Conservation (phyloP, 2,888 invertebrate genomes). For the Drosophila paramelanica region DNA sequence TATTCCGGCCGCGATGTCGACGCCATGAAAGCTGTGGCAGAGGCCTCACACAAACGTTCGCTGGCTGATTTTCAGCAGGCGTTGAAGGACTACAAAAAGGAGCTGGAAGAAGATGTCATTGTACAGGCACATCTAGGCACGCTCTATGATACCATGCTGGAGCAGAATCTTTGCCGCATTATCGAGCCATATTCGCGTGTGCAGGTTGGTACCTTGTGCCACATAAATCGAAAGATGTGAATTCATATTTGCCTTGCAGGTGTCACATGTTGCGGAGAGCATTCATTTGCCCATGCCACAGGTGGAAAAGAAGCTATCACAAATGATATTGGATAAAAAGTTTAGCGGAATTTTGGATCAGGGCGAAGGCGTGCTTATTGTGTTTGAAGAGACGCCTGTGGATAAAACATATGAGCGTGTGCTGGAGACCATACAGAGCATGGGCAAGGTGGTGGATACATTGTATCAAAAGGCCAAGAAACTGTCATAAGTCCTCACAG, state of each 20-base stretch:
- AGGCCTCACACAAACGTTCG: constrained; percentile 98
- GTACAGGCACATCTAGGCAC: constrained; percentile 98
- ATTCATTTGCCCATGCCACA: constrained; percentile 95
- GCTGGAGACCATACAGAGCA: constrained; percentile 98
- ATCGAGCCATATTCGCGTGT: constrained; percentile 99
- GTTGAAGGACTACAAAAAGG: constrained; percentile 93
- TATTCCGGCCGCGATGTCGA: constrained; percentile 98
- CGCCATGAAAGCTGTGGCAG: constrained; percentile 98
- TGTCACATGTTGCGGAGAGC: constrained; percentile 94
- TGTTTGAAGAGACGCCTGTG: constrained; percentile 97
- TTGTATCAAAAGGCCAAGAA: constrained; percentile 99
- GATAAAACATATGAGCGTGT: constrained; percentile 99
- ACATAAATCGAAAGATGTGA: fast-evolving
- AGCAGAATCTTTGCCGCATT: constrained; percentile 99
- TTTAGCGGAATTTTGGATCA: constrained; percentile 99
- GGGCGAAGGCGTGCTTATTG: constrained; percentile 98
- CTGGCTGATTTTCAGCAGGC: constrained; percentile 98
- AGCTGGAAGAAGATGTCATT: constrained; percentile 97
- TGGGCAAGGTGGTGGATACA: constrained; percentile 99
- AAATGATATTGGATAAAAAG: constrained; percentile 99
- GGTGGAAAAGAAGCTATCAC: constrained; percentile 99
- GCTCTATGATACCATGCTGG: constrained; percentile 98
- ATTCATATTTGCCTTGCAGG: constrained; percentile 80
- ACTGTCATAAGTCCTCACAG: constrained; percentile 89
- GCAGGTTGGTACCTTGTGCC: constrained; percentile 86